Conservation (phyloP, 2,888 invertebrate species). For the Erebia ligea region DNA sequence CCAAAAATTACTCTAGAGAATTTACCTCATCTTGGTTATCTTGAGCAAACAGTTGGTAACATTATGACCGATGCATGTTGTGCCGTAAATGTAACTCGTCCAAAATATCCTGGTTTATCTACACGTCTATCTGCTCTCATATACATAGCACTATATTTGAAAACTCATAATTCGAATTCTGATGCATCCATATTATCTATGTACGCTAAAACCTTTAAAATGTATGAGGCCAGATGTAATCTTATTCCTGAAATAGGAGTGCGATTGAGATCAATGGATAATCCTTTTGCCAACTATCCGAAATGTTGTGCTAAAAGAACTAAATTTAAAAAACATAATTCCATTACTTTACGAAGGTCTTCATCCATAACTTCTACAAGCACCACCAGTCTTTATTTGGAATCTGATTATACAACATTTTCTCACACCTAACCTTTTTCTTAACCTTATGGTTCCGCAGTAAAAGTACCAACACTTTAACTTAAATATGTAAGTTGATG, state of each 20-base stretch:
- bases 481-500: not conserved
- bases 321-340: constrained; percentile 37
- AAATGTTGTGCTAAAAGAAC: constrained; percentile 50
- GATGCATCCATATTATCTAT: constrained; percentile 50
- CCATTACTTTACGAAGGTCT: constrained; percentile 46
- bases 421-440: no score
- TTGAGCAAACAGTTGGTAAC: constrained; percentile 84
- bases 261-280: constrained; percentile 77
- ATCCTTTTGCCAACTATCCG: constrained; percentile 81
- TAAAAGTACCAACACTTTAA: no score
- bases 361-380: constrained; percentile 40
- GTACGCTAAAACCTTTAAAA: constrained; percentile 64
- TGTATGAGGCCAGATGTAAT: constrained; percentile 65
- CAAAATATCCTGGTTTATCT: constrained; percentile 84
- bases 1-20: constrained; percentile 69
- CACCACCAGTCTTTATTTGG: constrained; percentile 28
- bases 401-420: constrained; percentile 14
- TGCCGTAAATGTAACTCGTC: constrained; percentile 77
- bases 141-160: constrained; percentile 82
- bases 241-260: constrained; percentile 66
- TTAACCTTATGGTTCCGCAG: not conserved
- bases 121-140: constrained; percentile 78
- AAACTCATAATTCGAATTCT: constrained; percentile 72
- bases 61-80: constrained; percentile 81
- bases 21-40: constrained; percentile 83